phyloP scores from a whole-genome alignment of 2,113 vertebrate species.

The Caranx melampygus region DNA sequence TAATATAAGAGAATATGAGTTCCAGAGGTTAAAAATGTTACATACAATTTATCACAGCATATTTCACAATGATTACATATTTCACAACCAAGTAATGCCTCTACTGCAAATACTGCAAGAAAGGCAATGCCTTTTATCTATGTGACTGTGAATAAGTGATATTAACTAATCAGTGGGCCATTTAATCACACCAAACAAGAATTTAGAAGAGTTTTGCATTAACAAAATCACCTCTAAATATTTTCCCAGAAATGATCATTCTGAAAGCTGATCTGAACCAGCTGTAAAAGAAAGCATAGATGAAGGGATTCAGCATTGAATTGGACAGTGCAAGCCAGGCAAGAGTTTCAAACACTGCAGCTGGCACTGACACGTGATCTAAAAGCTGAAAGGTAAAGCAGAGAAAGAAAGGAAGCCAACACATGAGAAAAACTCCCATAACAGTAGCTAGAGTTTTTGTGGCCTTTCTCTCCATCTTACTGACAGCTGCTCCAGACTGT shows the following conservation, averaged over 20 bases:
- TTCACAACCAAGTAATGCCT: too few relatives aligned
- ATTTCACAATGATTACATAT: too few relatives aligned
- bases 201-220: too few relatives aligned
- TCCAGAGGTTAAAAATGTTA: too few relatives aligned
- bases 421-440: slow-evolving; percentile 41
- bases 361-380: neutral
- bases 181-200: too few relatives aligned
- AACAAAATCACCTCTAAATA: neutral
- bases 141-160: too few relatives aligned
- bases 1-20: too few relatives aligned
- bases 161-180: too few relatives aligned
- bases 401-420: slow-evolving; percentile 43
- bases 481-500: slow-evolving; percentile 10
- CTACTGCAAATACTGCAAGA: too few relatives aligned
- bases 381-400: neutral
- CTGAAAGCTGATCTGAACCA: slow-evolving; percentile 51
- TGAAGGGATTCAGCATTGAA: slow-evolving; percentile 66
- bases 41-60: too few relatives aligned
- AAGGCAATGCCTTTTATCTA: too few relatives aligned
- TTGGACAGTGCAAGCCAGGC: slow-evolving; percentile 56
- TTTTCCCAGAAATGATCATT: slow-evolving; percentile 37
- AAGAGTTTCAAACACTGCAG: slow-evolving; percentile 19
- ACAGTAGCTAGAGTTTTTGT: slow-evolving; percentile 45
- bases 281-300: slow-evolving; percentile 59
- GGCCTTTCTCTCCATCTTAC: slow-evolving; percentile 47